phyloP scores from a whole-genome alignment of 2,113 vertebrate species.

The Aptenodytes forsteri region DNA sequence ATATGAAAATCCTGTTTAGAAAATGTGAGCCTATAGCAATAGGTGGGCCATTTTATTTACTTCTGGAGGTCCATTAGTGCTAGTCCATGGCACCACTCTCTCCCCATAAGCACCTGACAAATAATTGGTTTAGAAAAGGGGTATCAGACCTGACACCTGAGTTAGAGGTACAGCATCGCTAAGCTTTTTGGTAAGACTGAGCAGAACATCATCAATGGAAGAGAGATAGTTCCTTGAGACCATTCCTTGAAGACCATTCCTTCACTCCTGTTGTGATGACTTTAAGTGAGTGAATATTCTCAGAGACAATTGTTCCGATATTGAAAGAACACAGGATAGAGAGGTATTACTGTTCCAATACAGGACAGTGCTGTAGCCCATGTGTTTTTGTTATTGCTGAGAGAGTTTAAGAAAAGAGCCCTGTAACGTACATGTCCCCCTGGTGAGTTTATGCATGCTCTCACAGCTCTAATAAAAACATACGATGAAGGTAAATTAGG shows the following conservation, averaged over 20 bases:
- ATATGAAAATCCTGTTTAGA: not conserved
- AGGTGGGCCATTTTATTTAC: not conserved
- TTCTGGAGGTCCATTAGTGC: not conserved
- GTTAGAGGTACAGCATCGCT: not conserved
- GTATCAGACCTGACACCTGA: not conserved
- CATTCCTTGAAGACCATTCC: not conserved
- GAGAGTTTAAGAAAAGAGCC: constrained; percentile 30
- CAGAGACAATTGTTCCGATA: not conserved
- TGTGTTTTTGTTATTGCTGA: constrained; percentile 17
- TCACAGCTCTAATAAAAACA: constrained; percentile 71
- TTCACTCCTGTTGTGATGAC: not conserved
- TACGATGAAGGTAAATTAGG: constrained; percentile 70
- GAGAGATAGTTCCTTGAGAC: not conserved
- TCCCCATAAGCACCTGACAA: not conserved
- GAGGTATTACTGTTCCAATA: not conserved
- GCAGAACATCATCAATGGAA: not conserved
- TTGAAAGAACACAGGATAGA: not conserved
- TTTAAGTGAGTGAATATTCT: not conserved
- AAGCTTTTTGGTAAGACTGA: not conserved
- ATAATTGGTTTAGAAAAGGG: not conserved
- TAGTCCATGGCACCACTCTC: not conserved
- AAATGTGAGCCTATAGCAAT: not conserved
- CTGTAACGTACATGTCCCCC: constrained; percentile 29
- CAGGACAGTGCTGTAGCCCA: not conserved
- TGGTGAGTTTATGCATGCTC: constrained; percentile 63